phyloP scores from a whole-genome alignment of 1,140 invertebrate genomes.

The Holcopasites calliopsidis region DNA sequence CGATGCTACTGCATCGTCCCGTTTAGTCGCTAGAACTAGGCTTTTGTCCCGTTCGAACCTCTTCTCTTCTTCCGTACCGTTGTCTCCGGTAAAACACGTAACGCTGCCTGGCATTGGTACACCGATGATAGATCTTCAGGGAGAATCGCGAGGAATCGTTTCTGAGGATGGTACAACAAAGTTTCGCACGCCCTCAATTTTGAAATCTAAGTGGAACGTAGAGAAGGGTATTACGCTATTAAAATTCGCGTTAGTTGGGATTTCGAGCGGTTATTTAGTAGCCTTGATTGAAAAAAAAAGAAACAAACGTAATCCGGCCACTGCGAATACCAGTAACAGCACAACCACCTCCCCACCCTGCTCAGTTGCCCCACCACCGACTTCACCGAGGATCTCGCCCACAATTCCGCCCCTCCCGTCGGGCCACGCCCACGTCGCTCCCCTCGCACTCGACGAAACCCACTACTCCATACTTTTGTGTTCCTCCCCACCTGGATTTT shows the following conservation, averaged over 20 bases:
- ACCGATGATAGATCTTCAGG: too few species aligned
- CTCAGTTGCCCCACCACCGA: conserved; percentile 30
- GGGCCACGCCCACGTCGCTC: conserved; percentile 27
- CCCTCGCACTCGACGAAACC: conserved; percentile 41
- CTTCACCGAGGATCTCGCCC: conserved; percentile 29
- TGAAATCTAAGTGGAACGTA: too few species aligned
- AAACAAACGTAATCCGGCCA: conserved; percentile 51
- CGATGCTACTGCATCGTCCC: conserved; percentile 41
- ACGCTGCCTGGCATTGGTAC: too few species aligned
- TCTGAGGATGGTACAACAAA: too few species aligned
- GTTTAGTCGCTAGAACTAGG: conserved; percentile 18
- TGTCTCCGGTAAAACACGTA: neutral
- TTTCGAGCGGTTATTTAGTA: too few species aligned
- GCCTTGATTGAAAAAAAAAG: too few species aligned
- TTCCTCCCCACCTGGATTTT: conserved; percentile 60
- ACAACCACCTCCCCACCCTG: conserved; percentile 43
- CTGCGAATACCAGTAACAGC: conserved; percentile 30
- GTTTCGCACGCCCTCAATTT: too few species aligned
- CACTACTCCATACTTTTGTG: conserved; percentile 66
- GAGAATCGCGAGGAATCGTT: neutral
- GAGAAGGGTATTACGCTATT: neutral
- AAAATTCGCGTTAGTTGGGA: too few species aligned
- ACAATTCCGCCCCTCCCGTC: conserved; percentile 50
- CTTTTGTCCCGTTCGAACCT: conserved; percentile 16
- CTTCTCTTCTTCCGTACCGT: too few species aligned